phyloP scores from a whole-genome alignment of 2,113 vertebrate species.

The Sinocyclocheilus anophthalmus region DNA sequence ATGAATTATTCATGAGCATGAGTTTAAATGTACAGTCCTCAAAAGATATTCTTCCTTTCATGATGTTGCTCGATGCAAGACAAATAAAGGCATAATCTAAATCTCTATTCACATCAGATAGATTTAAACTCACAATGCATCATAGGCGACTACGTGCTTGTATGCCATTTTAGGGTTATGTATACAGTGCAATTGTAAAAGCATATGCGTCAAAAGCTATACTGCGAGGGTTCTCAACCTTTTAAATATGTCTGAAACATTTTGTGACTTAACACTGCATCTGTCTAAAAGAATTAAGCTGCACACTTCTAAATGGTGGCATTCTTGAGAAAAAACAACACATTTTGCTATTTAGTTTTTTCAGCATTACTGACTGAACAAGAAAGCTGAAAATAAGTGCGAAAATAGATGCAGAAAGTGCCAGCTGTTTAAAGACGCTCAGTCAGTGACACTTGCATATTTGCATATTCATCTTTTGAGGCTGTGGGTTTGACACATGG shows the following conservation, averaged over 20 bases:
- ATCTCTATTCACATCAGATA: conserved; percentile 11
- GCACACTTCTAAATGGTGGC: not conserved
- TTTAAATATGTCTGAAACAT: not conserved
- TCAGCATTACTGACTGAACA: not conserved
- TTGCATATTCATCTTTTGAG: too few species aligned
- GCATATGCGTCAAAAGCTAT: not conserved
- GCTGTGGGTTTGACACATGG: too few species aligned
- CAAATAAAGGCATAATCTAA: conserved; percentile 40
- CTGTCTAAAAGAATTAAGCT: not conserved
- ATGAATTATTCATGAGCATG: conserved; percentile 72
- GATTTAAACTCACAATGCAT: conserved; percentile 33
- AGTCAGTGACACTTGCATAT: not conserved
- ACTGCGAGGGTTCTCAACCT: not conserved
- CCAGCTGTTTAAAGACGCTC: not conserved
- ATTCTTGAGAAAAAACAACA: not conserved
- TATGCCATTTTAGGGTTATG: not conserved
- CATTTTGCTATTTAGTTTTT: not conserved
- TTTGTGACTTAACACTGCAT: not conserved
- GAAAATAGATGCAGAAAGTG: not conserved
- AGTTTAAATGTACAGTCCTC: conserved; percentile 51
- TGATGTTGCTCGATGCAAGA: conserved; percentile 46
- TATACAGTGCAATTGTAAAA: not conserved
- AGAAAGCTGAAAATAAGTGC: not conserved
- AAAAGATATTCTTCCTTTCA: conserved; percentile 52
- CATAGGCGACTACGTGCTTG: not conserved